A percentile compares a stretch with the other conserved stretches of the same genome.
These are phyloP conservation scores for Drosophila mimica DNA, from an alignment of 2,888 invertebrate genomes.

Conservation along the genomic window DNA sequence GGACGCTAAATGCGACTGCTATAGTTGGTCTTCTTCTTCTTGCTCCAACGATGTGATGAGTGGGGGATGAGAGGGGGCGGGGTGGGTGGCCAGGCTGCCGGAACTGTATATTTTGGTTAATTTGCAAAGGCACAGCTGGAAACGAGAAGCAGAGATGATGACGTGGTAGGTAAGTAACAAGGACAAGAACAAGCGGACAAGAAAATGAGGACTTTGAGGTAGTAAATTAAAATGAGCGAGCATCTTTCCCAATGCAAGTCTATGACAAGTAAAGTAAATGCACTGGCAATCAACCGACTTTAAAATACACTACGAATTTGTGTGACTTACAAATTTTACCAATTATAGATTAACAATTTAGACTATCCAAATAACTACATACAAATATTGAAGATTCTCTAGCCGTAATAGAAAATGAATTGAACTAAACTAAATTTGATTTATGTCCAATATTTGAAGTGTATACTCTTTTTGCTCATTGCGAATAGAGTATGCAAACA, in stretches of 20 bases:
- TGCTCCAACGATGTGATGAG: conserved; percentile 9
- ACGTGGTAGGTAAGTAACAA: conserved; percentile 74
- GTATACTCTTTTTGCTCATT: conserved; percentile 7
- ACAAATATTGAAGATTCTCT: background rate
- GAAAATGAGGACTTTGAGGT: conserved; percentile 21
- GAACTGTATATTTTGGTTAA: conserved; percentile 79
- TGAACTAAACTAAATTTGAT: background rate
- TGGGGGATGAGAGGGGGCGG: conserved; percentile 7
- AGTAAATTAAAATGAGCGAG: conserved; percentile 28
- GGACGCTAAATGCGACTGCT: conserved; percentile 29
- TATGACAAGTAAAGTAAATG: conserved; percentile 32
- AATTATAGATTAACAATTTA: background rate
- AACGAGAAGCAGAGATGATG: conserved; percentile 62
- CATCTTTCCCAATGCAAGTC: conserved; percentile 4
- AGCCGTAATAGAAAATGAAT: background rate
- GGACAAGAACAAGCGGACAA: conserved; percentile 7
- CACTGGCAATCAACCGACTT: background rate
- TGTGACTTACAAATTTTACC: background rate
- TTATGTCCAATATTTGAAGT: background rate
- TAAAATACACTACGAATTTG: conserved; percentile 4
- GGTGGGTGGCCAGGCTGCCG: conserved; percentile 51
- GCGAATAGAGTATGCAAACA: conserved; percentile 12
- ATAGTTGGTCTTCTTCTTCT: conserved; percentile 8
- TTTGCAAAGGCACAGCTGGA: conserved; percentile 79
- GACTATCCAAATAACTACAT: background rate